These are phyloP conservation scores for Blennius ocellaris DNA, from an alignment of 2,113 vertebrate species.

Conservation along the genomic window DNA sequence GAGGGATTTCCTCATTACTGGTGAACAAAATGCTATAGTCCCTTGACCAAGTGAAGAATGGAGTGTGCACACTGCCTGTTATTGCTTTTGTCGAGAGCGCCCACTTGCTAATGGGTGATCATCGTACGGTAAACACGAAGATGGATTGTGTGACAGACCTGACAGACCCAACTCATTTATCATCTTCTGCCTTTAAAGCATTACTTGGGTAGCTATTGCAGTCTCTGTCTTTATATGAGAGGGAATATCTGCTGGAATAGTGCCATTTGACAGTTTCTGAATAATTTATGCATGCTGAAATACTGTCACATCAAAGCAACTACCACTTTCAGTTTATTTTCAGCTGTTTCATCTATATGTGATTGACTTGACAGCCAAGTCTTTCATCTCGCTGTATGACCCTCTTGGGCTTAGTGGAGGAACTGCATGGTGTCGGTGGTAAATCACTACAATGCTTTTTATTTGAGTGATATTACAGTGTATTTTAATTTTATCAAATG, in stretches of 20 bases:
- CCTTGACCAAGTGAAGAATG: constrained; percentile 49
- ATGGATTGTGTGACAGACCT: constrained; percentile 57
- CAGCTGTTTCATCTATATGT: constrained; percentile 43
- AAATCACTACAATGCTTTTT: background rate
- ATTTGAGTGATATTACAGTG: background rate
- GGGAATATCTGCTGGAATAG: constrained; percentile 41
- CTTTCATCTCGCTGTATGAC: constrained; percentile 46
- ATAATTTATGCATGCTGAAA: constrained; percentile 54
- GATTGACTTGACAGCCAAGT: constrained; percentile 23
- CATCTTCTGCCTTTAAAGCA: constrained; percentile 39
- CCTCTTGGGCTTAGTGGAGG: constrained; percentile 1
- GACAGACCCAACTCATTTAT: constrained; percentile 38
- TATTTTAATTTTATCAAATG: background rate
- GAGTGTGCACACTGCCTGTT: constrained; percentile 6
- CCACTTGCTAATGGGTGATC: constrained; percentile 61
- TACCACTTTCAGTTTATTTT: constrained; percentile 48
- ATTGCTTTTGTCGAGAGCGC: constrained; percentile 58
- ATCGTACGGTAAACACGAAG: constrained; percentile 57
- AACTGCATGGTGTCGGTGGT: background rate
- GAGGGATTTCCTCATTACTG: constrained; percentile 43
- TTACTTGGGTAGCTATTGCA: background rate
- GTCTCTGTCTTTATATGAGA: constrained; percentile 22
- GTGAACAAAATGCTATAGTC: constrained; percentile 13
- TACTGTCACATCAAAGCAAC: constrained; percentile 56
- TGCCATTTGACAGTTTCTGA: constrained; percentile 43